Conservation (phyloP, 2,888 invertebrate species). For the Dolichopus griseipennis region DNA sequence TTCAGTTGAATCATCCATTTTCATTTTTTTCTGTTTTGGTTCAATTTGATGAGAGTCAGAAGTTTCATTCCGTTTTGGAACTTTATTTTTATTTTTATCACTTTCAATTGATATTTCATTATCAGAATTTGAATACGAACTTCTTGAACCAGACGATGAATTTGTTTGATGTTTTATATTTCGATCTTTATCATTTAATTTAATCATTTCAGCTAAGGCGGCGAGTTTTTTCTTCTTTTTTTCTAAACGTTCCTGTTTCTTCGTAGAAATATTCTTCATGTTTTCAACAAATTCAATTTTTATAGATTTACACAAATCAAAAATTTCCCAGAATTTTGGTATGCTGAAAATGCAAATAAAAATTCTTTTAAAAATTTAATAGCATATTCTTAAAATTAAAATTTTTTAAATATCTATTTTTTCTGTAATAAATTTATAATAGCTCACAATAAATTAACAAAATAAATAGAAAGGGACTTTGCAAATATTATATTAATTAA, state of each 20-base stretch:
- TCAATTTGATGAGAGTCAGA: slow-evolving; percentile 24
- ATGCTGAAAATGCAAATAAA: not conserved
- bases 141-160: slow-evolving; percentile 19
- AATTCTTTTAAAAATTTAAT: not conserved
- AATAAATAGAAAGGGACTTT: slow-evolving; percentile 4
- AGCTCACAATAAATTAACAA: slow-evolving; percentile 2
- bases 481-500: not conserved
- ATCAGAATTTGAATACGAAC: not conserved
- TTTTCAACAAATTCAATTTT: not conserved
- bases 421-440: not conserved
- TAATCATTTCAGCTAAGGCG: slow-evolving; percentile 51
- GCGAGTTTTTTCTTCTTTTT: slow-evolving; percentile 56
- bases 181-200: slow-evolving; percentile 51
- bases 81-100: not conserved
- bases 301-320: not conserved
- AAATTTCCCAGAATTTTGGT: not conserved
- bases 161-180: not conserved
- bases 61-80: slow-evolving; percentile 12
- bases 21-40: slow-evolving; percentile 24
- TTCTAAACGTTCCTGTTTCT: slow-evolving; percentile 49
- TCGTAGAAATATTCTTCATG: slow-evolving; percentile 44
- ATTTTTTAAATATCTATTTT: not conserved
- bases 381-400: not conserved
- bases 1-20: slow-evolving; percentile 13
- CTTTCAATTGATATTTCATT: not conserved